Percentiles rank a stretch among this genome's conserved stretches.
Evolutionary conservation across 2,888 invertebrate species (phyloP).

Genomic region (Lordiphosa fenestrarum): DNA sequence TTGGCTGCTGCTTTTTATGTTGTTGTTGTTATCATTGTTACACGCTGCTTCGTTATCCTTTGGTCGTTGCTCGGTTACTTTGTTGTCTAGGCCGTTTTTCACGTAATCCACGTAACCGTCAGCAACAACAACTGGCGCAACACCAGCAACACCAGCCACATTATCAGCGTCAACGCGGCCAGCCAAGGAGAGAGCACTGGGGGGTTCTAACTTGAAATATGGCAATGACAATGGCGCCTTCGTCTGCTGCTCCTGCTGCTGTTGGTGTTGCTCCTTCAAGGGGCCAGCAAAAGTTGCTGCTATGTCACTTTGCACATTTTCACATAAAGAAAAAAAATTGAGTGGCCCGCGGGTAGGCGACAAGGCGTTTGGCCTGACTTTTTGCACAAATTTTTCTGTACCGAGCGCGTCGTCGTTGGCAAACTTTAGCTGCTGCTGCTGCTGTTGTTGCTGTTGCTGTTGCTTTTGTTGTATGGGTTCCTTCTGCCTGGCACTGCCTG

Average conservation of each 20-base stretch:
- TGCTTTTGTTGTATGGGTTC: constrained; percentile 14
- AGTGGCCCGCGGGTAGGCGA: constrained; percentile 27
- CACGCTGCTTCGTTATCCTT: constrained; percentile 22
- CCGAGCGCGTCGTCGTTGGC: constrained; percentile 51
- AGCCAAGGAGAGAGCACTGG: constrained; percentile 12
- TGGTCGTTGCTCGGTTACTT: constrained; percentile 19
- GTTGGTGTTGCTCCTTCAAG: constrained; percentile 19
- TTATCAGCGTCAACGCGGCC: constrained; percentile 32
- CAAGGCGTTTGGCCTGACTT: constrained; percentile 50
- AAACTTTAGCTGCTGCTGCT: constrained; percentile 11
- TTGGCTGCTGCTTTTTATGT: constrained; percentile 11
- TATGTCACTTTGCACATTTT: constrained; percentile 60
- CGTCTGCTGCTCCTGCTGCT: constrained; percentile 27
- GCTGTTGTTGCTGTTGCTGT: constrained; percentile 10
- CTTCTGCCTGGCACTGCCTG: neutral
- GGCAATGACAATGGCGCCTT: constrained; percentile 70
- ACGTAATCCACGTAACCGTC: constrained; percentile 66
- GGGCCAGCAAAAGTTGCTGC: constrained; percentile 10
- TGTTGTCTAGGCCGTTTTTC: constrained; percentile 39
- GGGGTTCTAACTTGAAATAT: constrained; percentile 34
- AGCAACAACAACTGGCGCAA: constrained; percentile 45
- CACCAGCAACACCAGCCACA: constrained; percentile 42
- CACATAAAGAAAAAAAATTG: constrained; percentile 58
- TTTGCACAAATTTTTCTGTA: constrained; percentile 71
- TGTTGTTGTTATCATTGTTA: constrained; percentile 15